These are phyloP conservation scores for Dromius quadrimaculatus DNA, from an alignment of 2,888 invertebrate genomes.

Conservation along the genomic window DNA sequence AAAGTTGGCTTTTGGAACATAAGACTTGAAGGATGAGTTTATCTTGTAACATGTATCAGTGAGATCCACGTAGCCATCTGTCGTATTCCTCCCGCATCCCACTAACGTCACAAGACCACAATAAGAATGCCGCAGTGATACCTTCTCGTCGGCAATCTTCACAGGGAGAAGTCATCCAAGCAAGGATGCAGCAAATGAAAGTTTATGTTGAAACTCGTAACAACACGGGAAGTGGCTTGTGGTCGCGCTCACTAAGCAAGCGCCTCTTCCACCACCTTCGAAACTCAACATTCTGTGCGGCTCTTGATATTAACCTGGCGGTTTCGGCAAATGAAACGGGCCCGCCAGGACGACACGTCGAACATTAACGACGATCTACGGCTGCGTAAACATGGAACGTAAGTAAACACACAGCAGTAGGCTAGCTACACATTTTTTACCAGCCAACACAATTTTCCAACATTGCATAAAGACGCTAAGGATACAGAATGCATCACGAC, in stretches of 20 bases:
- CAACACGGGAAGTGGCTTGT: constrained; percentile 49
- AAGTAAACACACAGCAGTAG: constrained; percentile 8
- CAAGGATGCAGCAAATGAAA: constrained; percentile 51
- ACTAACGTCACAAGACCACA: constrained; percentile 5
- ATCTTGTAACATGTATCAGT: constrained; percentile 25
- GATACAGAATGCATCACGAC: constrained; percentile 21
- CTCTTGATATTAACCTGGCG: constrained; percentile 44
- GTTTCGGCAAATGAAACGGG: constrained; percentile 47
- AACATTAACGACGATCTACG: constrained; percentile 51
- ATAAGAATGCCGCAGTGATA: constrained; percentile 45
- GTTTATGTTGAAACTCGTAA: constrained; percentile 51
- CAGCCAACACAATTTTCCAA: constrained; percentile 6
- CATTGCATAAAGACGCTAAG: constrained; percentile 10
- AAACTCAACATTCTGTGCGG: constrained; percentile 42
- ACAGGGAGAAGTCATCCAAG: constrained; percentile 47
- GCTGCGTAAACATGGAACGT: constrained; percentile 38
- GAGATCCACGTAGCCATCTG: constrained; percentile 1
- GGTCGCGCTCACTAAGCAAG: constrained; percentile 20
- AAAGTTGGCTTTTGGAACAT: no score
- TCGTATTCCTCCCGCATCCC: neutral
- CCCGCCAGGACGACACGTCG: constrained; percentile 45
- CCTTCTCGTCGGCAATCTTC: constrained; percentile 47
- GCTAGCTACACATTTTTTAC: constrained; percentile 2
- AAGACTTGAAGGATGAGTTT: constrained; percentile 8
- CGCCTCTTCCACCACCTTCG: neutral